phyloP scores from a whole-genome alignment of 1,140 invertebrate genomes.

The Drosophila miranda region DNA sequence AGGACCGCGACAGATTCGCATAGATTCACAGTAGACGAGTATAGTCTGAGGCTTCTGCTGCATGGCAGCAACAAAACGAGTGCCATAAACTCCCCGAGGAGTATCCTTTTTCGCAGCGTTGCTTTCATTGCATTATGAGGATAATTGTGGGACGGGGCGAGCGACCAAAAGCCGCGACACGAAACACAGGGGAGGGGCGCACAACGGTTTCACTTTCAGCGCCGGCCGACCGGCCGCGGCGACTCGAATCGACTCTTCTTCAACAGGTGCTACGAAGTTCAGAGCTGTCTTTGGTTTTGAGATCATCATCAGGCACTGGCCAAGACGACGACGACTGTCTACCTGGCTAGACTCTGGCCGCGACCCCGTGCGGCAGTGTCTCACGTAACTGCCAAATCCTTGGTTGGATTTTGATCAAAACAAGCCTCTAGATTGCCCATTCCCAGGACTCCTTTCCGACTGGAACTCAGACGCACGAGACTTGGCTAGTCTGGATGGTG shows the following conservation, averaged over 20 bases:
- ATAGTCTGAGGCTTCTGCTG: conserved; percentile 15
- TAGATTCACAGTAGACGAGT: conserved; percentile 21
- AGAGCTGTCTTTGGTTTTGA: conserved; percentile 30
- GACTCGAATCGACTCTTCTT: conserved; percentile 16
- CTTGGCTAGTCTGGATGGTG: conserved; percentile 60
- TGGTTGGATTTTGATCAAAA: conserved; percentile 72
- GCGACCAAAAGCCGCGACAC: conserved; percentile 64
- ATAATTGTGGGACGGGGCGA: conserved; percentile 53
- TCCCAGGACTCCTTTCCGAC: conserved; percentile 10
- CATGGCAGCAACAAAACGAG: conserved; percentile 42
- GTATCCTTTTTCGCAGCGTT: conserved; percentile 63
- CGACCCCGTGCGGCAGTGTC: conserved; percentile 25
- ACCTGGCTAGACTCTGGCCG: conserved; percentile 51
- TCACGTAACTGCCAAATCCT: conserved; percentile 66
- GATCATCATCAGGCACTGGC: conserved; percentile 66
- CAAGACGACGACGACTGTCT: conserved; percentile 32
- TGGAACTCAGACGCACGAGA: conserved; percentile 2
- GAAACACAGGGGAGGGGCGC: conserved; percentile 23
- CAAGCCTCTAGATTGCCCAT: conserved; percentile 73
- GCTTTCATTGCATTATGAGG: conserved; percentile 66
- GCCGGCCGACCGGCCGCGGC: no score
- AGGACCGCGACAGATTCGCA: conserved; percentile 35
- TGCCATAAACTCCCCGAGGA: conserved; percentile 70
- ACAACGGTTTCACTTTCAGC: conserved; percentile 58
- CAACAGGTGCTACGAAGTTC: conserved; percentile 67